Evolutionary conservation across 2,888 invertebrate species (phyloP).

Genomic region (Xestoiulus laeticollis): DNA sequence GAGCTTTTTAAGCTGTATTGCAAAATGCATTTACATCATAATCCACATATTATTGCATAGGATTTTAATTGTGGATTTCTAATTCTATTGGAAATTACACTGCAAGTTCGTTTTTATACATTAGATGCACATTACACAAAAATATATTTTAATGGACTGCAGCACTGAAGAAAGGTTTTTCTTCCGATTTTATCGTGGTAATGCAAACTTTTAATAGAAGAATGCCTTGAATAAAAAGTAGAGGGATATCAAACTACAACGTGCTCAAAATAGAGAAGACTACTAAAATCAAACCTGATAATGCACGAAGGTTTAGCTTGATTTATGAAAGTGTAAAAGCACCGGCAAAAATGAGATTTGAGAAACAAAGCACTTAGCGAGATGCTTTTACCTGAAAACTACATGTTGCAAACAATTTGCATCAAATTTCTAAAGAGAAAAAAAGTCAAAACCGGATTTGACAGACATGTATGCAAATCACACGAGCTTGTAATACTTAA

Average conservation of each 20-base stretch:
- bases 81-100: too few species aligned
- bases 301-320: not conserved
- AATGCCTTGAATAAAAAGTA: not conserved
- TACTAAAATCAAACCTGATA: not conserved
- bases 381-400: slow-evolving; percentile 1
- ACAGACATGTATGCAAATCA: slow-evolving; percentile 9
- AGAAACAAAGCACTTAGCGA: slow-evolving; percentile 1
- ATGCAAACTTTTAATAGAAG: not conserved
- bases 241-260: not conserved
- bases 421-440: not conserved
- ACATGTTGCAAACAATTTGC: not conserved
- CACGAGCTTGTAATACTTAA: not conserved
- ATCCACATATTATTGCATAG: too few species aligned
- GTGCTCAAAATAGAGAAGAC: not conserved
- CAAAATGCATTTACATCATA: too few species aligned
- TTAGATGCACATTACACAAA: too few species aligned
- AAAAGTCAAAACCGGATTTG: slow-evolving; percentile 9
- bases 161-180: not conserved
- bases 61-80: too few species aligned
- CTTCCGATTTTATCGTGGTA: not conserved
- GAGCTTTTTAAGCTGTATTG: too few species aligned
- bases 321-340: not conserved
- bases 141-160: not conserved
- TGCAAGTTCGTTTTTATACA: too few species aligned
- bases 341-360: not conserved